Percentiles rank a stretch among this genome's conserved stretches.
These are phyloP conservation scores for Miichthys miiuy DNA, from an alignment of 2,797 vertebrate genomes.

Conservation along the genomic window DNA sequence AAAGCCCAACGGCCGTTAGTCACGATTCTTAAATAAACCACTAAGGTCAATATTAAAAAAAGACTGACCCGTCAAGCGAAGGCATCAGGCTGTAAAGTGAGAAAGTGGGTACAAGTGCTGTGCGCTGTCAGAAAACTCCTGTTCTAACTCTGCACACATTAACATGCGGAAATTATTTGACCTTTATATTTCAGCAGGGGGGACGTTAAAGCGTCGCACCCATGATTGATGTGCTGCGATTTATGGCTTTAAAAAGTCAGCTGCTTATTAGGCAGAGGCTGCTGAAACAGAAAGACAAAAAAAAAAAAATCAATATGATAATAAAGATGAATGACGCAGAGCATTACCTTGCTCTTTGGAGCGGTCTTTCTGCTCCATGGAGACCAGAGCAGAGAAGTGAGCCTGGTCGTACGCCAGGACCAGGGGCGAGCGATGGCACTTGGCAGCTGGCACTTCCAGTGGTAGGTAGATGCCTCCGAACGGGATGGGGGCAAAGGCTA, in stretches of 20 bases:
- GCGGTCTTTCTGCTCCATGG: slow-evolving; percentile 96
- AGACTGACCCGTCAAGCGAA: slow-evolving; percentile 2
- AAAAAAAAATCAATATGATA: not conserved
- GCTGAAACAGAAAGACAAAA: too few species aligned
- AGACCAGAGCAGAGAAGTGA: slow-evolving; percentile 97
- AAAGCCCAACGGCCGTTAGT: slow-evolving; percentile 15
- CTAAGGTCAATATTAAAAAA: slow-evolving; percentile 16
- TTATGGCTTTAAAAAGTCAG: slow-evolving; percentile 28
- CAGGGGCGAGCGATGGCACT: slow-evolving; percentile 94
- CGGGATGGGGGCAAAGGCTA: slow-evolving; percentile 97
- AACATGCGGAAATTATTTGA: not conserved
- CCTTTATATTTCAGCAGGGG: not conserved
- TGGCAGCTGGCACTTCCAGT: slow-evolving; percentile 92
- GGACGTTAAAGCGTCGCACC: not conserved
- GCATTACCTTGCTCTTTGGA: slow-evolving; percentile 93
- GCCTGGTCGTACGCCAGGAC: slow-evolving; percentile 98
- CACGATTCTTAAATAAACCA: slow-evolving; percentile 32
- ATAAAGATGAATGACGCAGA: not conserved
- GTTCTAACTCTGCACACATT: not conserved
- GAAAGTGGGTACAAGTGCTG: too few species aligned
- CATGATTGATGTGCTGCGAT: not conserved
- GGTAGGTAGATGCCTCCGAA: slow-evolving; percentile 98
- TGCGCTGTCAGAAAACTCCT: not conserved
- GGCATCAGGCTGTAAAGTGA: not conserved
- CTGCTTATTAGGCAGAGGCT: not conserved